phyloP scores from a whole-genome alignment of 2,113 vertebrate genomes.

The Catharus minimus region DNA sequence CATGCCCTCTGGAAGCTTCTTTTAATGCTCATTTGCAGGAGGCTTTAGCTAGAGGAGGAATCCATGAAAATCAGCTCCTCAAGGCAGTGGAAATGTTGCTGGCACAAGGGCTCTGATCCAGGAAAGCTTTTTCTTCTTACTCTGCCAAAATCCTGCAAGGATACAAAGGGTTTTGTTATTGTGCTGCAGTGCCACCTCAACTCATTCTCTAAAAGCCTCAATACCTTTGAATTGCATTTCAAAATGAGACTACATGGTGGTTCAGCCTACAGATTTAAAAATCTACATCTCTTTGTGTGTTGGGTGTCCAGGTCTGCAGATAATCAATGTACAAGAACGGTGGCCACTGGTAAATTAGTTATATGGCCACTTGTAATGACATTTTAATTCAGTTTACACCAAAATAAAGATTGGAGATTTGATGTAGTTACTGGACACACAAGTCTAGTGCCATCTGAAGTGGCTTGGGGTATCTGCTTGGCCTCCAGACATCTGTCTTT shows the following conservation, averaged over 20 bases:
- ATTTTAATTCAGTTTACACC: neutral
- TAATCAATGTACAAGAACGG: neutral
- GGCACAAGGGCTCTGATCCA: neutral
- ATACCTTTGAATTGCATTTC: neutral
- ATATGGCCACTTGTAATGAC: neutral
- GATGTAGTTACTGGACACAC: neutral
- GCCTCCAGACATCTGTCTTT: neutral
- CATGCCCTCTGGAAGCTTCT: conserved; percentile 34
- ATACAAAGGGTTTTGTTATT: neutral
- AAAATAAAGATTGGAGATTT: neutral
- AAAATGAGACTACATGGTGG: neutral
- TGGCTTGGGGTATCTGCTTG: neutral
- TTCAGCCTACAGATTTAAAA: neutral
- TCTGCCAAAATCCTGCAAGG: neutral
- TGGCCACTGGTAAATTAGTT: no score
- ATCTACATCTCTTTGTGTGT: rapidly evolving
- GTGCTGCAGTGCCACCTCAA: neutral
- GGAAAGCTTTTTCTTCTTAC: neutral
- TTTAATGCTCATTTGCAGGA: conserved; percentile 20
- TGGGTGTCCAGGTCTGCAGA: neutral
- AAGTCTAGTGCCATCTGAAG: neutral
- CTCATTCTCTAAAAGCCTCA: neutral
- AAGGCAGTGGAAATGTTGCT: conserved; percentile 28
- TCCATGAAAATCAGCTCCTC: conserved; percentile 29
- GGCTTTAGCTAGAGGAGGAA: conserved; percentile 22